Conservation (phyloP, 23 tunicate species). For the Styela plicata region DNA sequence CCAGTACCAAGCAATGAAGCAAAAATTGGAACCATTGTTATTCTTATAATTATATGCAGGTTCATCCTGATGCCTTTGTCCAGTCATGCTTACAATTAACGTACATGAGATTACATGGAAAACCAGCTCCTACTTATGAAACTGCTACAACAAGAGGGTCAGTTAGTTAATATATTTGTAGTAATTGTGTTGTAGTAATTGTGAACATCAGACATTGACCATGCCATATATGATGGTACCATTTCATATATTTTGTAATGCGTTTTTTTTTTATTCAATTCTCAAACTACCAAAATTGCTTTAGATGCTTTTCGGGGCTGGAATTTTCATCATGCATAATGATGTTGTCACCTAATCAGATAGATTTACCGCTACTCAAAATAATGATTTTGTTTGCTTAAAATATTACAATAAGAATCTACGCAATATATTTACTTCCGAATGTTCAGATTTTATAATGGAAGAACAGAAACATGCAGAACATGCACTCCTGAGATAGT, state of each 20-base stretch:
- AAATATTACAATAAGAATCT: too few species aligned
- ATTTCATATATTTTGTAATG: too few species aligned
- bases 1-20: neutral
- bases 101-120: constrained; percentile 71
- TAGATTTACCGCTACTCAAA: too few species aligned
- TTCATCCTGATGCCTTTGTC: constrained; percentile 73
- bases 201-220: too few species aligned
- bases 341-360: too few species aligned
- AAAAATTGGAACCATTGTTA: neutral
- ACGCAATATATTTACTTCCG: neutral
- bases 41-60: neutral
- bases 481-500: constrained; percentile 91
- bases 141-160: constrained; percentile 85
- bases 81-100: constrained; percentile 77
- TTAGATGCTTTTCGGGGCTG: too few species aligned
- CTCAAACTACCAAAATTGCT: neutral
- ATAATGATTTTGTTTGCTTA: too few species aligned
- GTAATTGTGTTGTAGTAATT: too few species aligned
- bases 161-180: too few species aligned
- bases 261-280: neutral
- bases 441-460: constrained; percentile 54
- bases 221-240: too few species aligned
- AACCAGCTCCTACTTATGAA: constrained; percentile 94
- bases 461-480: constrained; percentile 88
- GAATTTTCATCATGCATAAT: too few species aligned